Evolutionary conservation across 2,888 invertebrate species (phyloP), one percentile per base, ranked within the genome.

Genomic region (Acronicta psi): DNA sequence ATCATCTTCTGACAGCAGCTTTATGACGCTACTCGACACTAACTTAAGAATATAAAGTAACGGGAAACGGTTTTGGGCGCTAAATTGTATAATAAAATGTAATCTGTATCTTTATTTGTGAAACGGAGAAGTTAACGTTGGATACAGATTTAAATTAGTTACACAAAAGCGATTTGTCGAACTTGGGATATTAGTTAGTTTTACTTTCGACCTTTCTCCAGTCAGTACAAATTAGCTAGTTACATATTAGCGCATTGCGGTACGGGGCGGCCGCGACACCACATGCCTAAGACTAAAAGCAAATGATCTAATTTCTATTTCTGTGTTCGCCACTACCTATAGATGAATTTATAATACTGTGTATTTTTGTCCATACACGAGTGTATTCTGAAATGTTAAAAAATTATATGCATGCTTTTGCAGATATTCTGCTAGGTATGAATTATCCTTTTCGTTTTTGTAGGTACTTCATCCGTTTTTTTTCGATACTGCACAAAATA

Each of bases 11-110:
- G 23, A 37, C 16, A 50, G 29, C 42, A 47, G 59, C 59, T 62
- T 69, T 58, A 69, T 59, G 52, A 65, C 44, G 44, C 25, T 20
- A 55, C 55, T 58, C 45, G 52, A 56, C 53, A 56, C 44, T 42
- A 29, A 69, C 42, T 58, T 49, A 42, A 73, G 73, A 57, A 49
- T 37, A 66, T 59, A 16, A 56, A 54, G 44, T 45, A 36, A 40
- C 34, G 31, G 37, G 37, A 49, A 49, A 44, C 47, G 47, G 66
- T 57, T 34, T 8, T 45, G 16, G 10, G 23, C 40, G 38, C 55
- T 51, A 47, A 60, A 42, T 50, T 42, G 17, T 18, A 31, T 59
- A 37, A 57, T 70, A 47, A 59, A 70, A 52, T 55, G 31, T 55
- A 66, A 67, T 54, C 31, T 54, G 29, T 45, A 42, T 49, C 45